Evolutionary conservation across 2,797 vertebrate genomes (phyloP).

Genomic region (Tinamus major): DNA sequence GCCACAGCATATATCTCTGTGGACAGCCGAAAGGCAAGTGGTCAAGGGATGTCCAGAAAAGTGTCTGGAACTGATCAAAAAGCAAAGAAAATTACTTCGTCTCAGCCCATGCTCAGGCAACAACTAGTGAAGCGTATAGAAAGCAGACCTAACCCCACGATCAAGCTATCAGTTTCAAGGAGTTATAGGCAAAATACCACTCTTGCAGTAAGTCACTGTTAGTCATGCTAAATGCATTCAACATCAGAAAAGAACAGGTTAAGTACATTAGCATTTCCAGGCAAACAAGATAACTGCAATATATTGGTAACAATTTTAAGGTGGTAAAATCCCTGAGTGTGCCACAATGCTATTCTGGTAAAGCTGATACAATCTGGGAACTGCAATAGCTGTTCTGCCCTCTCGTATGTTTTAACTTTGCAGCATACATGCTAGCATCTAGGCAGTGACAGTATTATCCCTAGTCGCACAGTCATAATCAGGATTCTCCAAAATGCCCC

Average conservation of each 20-base stretch:
- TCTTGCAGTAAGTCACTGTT: not conserved
- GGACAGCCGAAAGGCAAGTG: not conserved
- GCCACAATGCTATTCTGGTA: not conserved
- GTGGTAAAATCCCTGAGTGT: not conserved
- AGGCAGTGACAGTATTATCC: not conserved
- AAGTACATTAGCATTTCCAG: not conserved
- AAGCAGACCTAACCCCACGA: conserved; percentile 12
- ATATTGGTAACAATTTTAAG: not conserved
- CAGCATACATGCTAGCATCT: not conserved
- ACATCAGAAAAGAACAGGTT: not conserved
- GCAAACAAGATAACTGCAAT: not conserved
- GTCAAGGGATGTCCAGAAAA: conserved; percentile 33
- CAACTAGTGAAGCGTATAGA: not conserved
- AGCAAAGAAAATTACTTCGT: conserved; percentile 36
- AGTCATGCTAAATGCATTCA: not conserved
- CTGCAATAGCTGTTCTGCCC: not conserved
- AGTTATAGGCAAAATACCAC: not conserved
- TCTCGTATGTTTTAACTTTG: not conserved
- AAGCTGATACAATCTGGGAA: not conserved
- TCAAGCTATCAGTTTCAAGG: not conserved
- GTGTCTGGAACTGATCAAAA: conserved; percentile 47
- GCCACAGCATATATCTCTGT: conserved; percentile 5
- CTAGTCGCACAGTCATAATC: not conserved
- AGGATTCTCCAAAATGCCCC: not conserved
- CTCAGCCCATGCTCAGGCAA: not conserved